phyloP scores from a whole-genome alignment of 1,140 invertebrate species.

The Phocides pigmalion region DNA sequence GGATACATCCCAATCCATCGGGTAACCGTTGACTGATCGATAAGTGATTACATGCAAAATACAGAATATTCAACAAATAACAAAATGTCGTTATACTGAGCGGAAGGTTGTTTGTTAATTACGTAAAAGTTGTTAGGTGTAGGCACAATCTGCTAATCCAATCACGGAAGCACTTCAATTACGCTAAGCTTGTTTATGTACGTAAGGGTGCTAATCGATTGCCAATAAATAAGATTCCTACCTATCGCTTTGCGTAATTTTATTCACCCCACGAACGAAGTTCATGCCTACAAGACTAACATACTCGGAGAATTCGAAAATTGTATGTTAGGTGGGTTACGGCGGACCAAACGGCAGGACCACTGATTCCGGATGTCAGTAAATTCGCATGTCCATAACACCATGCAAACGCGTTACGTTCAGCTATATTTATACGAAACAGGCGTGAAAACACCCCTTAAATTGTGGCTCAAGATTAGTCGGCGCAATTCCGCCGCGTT shows the following conservation, averaged over 20 bases:
- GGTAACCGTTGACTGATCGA: not conserved
- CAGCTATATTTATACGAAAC: constrained; percentile 60
- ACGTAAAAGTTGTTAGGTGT: constrained; percentile 46
- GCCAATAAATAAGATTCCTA: constrained; percentile 62
- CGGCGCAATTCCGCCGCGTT: constrained; percentile 60
- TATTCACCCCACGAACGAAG: constrained; percentile 48
- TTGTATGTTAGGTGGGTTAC: not conserved
- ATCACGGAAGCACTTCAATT: constrained; percentile 70
- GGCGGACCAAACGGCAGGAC: not conserved
- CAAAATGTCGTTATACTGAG: constrained; percentile 18
- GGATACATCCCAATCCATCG: too few relatives aligned
- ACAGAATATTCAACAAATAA: not conserved
- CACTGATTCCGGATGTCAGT: constrained; percentile 19
- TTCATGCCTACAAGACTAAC: constrained; percentile 2
- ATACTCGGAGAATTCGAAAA: constrained; percentile 5
- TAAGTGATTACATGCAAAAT: not conserved
- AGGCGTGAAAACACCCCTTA: constrained; percentile 66
- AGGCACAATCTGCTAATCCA: constrained; percentile 55
- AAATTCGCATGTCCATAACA: constrained; percentile 23
- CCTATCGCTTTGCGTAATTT: constrained; percentile 53
- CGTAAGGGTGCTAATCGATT: constrained; percentile 64
- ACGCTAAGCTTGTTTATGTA: constrained; percentile 57
- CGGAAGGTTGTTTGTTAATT: constrained; percentile 35
- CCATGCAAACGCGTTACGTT: constrained; percentile 53
- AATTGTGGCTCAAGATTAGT: constrained; percentile 75